phyloP scores from a whole-genome alignment of 2,888 invertebrate genomes.

The Cordylochernes scorpioides region DNA sequence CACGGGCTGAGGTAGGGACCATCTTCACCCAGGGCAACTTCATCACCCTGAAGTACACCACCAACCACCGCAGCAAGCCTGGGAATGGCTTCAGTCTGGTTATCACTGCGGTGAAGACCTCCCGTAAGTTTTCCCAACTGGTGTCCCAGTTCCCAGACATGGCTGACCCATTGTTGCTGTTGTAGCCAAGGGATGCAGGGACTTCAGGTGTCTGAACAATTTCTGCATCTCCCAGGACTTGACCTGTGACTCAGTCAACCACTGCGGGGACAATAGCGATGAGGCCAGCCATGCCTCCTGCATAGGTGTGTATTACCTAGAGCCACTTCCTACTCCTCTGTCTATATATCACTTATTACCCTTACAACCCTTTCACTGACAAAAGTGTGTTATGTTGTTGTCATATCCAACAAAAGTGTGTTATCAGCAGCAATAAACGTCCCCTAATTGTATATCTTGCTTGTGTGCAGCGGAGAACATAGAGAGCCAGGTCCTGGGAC shows the following conservation, averaged over 20 bases:
- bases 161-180: not conserved
- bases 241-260: slow-evolving; percentile 70
- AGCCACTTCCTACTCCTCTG: not conserved
- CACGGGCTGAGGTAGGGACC: slow-evolving; percentile 57
- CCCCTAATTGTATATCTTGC: too few species aligned
- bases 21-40: slow-evolving; percentile 76
- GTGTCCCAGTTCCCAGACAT: too few species aligned
- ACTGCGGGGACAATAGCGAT: slow-evolving; percentile 77
- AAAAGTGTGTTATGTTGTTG: slow-evolving; percentile 1
- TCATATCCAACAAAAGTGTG: too few species aligned
- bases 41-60: slow-evolving; percentile 73
- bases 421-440: too few species aligned
- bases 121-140: slow-evolving; percentile 12
- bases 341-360: too few species aligned
- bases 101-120: slow-evolving; percentile 57
- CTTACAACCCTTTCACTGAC: too few species aligned
- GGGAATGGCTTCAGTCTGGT: slow-evolving; percentile 72
- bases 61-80: slow-evolving; percentile 73
- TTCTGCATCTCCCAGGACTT: slow-evolving; percentile 77
- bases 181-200: slow-evolving; percentile 8
- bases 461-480: too few species aligned
- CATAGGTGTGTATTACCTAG: slow-evolving; percentile 39
- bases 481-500: slow-evolving; percentile 36
- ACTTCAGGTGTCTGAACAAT: slow-evolving; percentile 40
- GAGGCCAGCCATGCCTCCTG: slow-evolving; percentile 59